These are phyloP conservation scores for Palythoa grandis DNA, from an alignment of 92 coral and sea anemone genomes.

Conservation along the genomic window DNA sequence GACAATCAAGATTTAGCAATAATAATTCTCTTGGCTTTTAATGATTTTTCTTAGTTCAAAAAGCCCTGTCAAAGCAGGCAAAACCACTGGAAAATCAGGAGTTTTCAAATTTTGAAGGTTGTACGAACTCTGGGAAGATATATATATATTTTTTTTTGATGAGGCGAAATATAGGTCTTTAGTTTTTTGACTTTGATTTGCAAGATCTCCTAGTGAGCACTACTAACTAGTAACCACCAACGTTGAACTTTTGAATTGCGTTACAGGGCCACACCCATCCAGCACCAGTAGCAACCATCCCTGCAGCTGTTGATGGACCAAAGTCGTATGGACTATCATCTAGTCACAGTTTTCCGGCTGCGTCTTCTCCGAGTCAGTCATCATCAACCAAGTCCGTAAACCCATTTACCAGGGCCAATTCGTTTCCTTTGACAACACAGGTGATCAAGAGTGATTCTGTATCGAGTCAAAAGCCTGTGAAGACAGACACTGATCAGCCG, in stretches of 20 bases:
- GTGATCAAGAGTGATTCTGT: background rate
- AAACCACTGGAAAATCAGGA: too few species aligned
- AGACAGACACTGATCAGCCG: slow-evolving; percentile 17
- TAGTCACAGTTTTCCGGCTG: background rate
- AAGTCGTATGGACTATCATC: background rate
- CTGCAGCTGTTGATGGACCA: slow-evolving; percentile 1
- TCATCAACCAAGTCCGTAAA: background rate
- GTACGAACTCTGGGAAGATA: too few species aligned
- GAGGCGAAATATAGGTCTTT: too few species aligned
- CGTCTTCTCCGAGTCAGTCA: background rate
- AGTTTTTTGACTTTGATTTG: too few species aligned
- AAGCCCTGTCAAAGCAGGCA: too few species aligned
- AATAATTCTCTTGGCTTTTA: too few species aligned
- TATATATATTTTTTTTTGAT: too few species aligned
- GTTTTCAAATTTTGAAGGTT: too few species aligned
- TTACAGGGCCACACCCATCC: slow-evolving; percentile 32
- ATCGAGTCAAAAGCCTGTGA: background rate
- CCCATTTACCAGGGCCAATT: slow-evolving; percentile 19
- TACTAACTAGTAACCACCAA: background rate
- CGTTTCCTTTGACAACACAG: background rate
- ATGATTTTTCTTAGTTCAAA: too few species aligned
- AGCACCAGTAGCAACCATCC: background rate
- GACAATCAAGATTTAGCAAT: too few species aligned
- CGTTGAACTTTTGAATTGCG: background rate
- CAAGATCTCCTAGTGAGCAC: too few species aligned